Evolutionary conservation across 2,113 vertebrate genomes (phyloP).

Genomic region (Malurus elegans): DNA sequence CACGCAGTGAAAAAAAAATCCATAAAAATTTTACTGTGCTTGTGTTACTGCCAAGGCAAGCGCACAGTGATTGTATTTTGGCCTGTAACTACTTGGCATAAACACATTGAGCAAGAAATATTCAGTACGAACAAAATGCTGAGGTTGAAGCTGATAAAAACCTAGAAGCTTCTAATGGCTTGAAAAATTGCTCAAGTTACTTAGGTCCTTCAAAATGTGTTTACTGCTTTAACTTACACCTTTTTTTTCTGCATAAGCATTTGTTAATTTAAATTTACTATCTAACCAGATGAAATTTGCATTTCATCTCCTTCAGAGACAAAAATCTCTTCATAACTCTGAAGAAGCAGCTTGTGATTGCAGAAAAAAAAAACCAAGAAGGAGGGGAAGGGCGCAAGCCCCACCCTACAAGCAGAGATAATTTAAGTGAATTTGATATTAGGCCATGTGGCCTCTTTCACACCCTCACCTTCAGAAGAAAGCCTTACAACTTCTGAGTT

Average conservation of each 20-base stretch:
- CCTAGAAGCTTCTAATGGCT: not conserved
- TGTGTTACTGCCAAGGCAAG: constrained; percentile 20
- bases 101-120: constrained; percentile 4
- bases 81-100: constrained; percentile 33
- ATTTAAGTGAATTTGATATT: not conserved
- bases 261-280: not conserved
- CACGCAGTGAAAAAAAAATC: not conserved
- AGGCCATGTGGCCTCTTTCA: not conserved
- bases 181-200: not conserved
- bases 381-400: not conserved
- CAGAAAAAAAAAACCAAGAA: not conserved
- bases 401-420: not conserved
- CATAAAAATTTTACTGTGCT: constrained; percentile 39
- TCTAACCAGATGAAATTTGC: not conserved
- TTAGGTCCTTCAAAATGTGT: not conserved
- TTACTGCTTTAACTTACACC: not conserved
- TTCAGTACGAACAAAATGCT: not conserved
- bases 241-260: not conserved
- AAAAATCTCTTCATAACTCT: not conserved
- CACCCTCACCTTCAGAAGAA: not conserved
- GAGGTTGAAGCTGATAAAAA: constrained; percentile 11
- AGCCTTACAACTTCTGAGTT: not conserved
- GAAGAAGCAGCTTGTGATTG: not conserved
- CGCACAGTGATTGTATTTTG: not conserved
- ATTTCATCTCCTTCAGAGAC: not conserved